Evolutionary conservation across 2,888 invertebrate genomes (phyloP).

Genomic region (Elegia similella): DNA sequence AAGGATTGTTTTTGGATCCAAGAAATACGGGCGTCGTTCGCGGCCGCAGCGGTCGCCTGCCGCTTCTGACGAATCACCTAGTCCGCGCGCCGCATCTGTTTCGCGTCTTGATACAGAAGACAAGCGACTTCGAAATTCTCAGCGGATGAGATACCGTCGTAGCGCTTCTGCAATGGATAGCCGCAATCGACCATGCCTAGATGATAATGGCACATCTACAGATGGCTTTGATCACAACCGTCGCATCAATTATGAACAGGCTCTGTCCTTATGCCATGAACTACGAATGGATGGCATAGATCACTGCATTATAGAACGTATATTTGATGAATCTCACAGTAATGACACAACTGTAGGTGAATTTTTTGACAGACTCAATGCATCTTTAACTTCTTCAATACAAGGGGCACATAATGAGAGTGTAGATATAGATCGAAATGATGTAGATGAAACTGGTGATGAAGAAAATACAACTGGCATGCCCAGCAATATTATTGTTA

Average conservation of each 20-base stretch:
- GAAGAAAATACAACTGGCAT: slow-evolving; percentile 42
- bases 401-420: slow-evolving; percentile 38
- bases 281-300: slow-evolving; percentile 65
- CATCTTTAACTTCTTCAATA: slow-evolving; percentile 54
- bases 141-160: slow-evolving; percentile 51
- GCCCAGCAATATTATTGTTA: slow-evolving; percentile 80
- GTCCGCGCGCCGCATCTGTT: slow-evolving; percentile 56
- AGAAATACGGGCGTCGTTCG: slow-evolving; percentile 88
- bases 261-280: slow-evolving; percentile 60
- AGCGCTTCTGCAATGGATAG: slow-evolving; percentile 58
- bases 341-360: slow-evolving; percentile 68
- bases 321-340: slow-evolving; percentile 50
- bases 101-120: slow-evolving; percentile 54
- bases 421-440: slow-evolving; percentile 13
- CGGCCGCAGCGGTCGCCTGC: slow-evolving; percentile 73
- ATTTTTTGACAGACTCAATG: slow-evolving; percentile 65
- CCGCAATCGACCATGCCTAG: slow-evolving; percentile 28
- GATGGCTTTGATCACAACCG: slow-evolving; percentile 54
- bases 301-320: slow-evolving; percentile 52
- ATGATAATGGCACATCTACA: slow-evolving; percentile 28
- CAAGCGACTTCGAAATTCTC: slow-evolving; percentile 34
- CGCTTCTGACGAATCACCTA: slow-evolving; percentile 33
- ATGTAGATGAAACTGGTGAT: slow-evolving; percentile 27
- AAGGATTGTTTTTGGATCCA: slow-evolving; percentile 86
- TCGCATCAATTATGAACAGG: slow-evolving; percentile 56